Conservation (phyloP, 2,113 vertebrate species). For the Amblyornis subalaris region DNA sequence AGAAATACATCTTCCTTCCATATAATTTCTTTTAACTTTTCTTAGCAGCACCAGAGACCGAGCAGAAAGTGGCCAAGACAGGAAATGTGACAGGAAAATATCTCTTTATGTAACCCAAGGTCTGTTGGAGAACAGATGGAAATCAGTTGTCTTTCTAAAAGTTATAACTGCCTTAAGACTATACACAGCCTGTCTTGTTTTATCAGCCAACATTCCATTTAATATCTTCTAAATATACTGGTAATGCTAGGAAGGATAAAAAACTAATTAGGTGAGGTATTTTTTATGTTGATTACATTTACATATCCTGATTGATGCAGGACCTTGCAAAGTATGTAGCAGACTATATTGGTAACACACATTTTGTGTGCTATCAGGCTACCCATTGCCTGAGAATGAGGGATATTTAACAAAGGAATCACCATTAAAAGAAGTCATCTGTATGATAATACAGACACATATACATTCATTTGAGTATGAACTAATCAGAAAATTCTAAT, state of each 20-base stretch:
- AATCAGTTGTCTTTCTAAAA: neutral
- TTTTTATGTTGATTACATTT: neutral
- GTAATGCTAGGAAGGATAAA: neutral
- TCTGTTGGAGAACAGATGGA: neutral
- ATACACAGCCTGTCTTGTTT: neutral
- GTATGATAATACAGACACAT: neutral
- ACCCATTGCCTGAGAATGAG: neutral
- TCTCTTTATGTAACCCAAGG: neutral
- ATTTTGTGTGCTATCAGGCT: neutral
- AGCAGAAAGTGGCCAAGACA: neutral
- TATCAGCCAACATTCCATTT: neutral
- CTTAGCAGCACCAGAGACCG: neutral
- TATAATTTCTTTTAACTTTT: neutral
- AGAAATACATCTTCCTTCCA: neutral
- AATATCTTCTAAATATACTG: neutral
- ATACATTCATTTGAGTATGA: neutral
- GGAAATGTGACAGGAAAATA: neutral
- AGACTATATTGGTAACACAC: neutral
- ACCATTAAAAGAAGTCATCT: neutral
- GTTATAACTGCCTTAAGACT: neutral
- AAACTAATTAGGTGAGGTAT: neutral
- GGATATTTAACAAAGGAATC: neutral
- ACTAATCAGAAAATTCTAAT: neutral
- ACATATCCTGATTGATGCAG: neutral
- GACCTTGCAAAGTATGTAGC: neutral